Base-by-base conservation (phyloP, 2,888 invertebrate genomes). In the Folsomia manolachei region DNA sequence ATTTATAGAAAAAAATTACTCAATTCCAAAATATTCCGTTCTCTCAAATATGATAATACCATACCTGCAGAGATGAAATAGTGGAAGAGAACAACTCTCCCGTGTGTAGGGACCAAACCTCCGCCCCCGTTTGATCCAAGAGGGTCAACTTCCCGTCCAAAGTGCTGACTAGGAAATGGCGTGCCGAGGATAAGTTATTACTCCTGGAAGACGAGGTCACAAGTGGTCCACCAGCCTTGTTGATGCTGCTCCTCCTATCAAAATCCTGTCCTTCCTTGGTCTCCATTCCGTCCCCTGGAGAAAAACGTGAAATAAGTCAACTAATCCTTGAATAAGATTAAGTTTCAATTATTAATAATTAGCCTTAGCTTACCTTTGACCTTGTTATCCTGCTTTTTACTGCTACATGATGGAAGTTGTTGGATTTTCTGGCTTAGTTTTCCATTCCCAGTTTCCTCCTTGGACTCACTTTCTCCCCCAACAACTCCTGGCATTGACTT, bases 121-220 rank as follows among this genome's bases (percentile, higher is more conserved):
- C 84, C 72, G 86, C 84, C 1, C 94, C 91, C 76, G 88, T 88
- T 75, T 86, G 73, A 61, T 94, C 90, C 78, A 97, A 86, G 1
- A 95, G 93, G 25, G 93, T 90, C 70, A 97, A 82, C 81, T 88
- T 89, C 14, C 97, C 97, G 88, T 97, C 96, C 75, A 97, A 86
- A 1, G 96, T 96, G 82, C 94, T 94, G 53, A 97, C 90, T 81
- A 95, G 39, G 39, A 39, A 39, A 39, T 39, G 39, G 39, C 39
- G 39, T 9, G 39, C 39, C 14, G 39, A 39, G 39, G 39, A 39
- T 39, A 39, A 39, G 39, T 39, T 39, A 39, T 39, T 39, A 14
- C 39, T 39, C n/a, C n/a, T n/a, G n/a, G n/a, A n/a, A n/a, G n/a
- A n/a, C n/a, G n/a, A n/a, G n/a, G n/a, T n/a, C n/a, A n/a, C n/a